Percentiles rank a stretch among this genome's conserved stretches.
Evolutionary conservation across 2,797 vertebrate species (phyloP).

Genomic region (Tarsius wallacei): DNA sequence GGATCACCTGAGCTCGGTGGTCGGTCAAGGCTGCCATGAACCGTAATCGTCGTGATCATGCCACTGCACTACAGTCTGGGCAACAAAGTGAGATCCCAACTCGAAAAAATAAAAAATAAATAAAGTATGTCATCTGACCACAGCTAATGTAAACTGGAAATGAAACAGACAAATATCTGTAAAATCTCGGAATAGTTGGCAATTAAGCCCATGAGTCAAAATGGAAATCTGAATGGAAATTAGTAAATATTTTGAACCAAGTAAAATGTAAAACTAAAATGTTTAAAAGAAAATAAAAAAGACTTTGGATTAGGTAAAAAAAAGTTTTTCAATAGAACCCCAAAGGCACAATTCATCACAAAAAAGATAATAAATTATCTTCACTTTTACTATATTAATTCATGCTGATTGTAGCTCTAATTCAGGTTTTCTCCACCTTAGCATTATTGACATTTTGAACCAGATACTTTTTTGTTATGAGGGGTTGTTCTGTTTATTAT

Average conservation of each 20-base stretch:
- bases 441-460: too few relatives aligned
- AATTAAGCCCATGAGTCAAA: slow-evolving; percentile 44
- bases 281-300: slow-evolving; percentile 5
- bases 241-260: slow-evolving; percentile 17
- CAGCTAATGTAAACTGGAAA: slow-evolving; percentile 44
- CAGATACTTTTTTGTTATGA: too few relatives aligned
- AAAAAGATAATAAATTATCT: background rate
- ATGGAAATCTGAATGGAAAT: background rate
- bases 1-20: too few relatives aligned
- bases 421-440: background rate
- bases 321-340: background rate
- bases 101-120: too few relatives aligned
- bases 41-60: too few relatives aligned
- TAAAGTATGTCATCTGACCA: slow-evolving; percentile 36
- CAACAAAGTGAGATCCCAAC: too few relatives aligned
- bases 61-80: too few relatives aligned
- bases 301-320: background rate
- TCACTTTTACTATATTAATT: slow-evolving; percentile 27
- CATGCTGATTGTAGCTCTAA: background rate
- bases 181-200: slow-evolving; percentile 22
- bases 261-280: slow-evolving; percentile 34
- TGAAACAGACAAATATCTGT: slow-evolving; percentile 34
- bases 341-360: background rate
- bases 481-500: too few relatives aligned
- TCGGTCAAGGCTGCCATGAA: too few relatives aligned